Percentiles rank a stretch among this genome's conserved stretches.
Conservation (phyloP, 2,888 invertebrate species). For the Bombylius major region DNA sequence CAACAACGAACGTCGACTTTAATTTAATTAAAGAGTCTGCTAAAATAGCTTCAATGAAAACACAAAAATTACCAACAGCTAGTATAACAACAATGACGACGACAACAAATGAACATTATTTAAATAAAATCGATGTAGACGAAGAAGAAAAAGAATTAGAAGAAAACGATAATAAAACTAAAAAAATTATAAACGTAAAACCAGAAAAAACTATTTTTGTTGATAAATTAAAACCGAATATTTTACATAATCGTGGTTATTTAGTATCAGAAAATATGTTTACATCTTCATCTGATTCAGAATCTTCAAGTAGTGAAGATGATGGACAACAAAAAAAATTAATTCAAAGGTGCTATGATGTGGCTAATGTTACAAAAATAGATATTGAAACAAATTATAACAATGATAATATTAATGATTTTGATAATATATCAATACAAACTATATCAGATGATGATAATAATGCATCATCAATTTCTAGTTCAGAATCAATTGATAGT, state of each 20-base stretch:
- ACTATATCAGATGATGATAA: slow-evolving; percentile 24
- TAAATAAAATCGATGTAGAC: too few relatives aligned
- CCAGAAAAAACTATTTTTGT: slow-evolving; percentile 19
- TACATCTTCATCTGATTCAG: slow-evolving; percentile 41
- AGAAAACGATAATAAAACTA: not conserved
- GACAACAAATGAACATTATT: not conserved
- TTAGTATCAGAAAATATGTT: slow-evolving; percentile 43
- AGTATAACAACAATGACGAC: not conserved
- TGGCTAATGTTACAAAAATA: slow-evolving; percentile 17
- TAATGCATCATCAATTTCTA: slow-evolving; percentile 14
- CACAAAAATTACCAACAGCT: not conserved
- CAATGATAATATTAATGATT: slow-evolving; percentile 21
- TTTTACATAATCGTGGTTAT: slow-evolving; percentile 26
- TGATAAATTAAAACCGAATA: slow-evolving; percentile 14
- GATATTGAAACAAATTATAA: slow-evolving; percentile 20
- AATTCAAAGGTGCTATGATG: slow-evolving; percentile 29
- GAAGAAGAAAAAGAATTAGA: too few relatives aligned
- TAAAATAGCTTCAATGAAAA: not conserved
- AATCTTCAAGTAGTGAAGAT: slow-evolving; percentile 28
- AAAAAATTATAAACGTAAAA: slow-evolving; percentile 4
- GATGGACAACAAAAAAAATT: slow-evolving; percentile 19
- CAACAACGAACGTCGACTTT: not conserved
- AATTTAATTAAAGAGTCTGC: slow-evolving; percentile 8
- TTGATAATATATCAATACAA: slow-evolving; percentile 27
- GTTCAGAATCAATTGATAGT: slow-evolving; percentile 35